A percentile compares a stretch with the other conserved stretches of the same genome.
These are phyloP conservation scores for Aricia artaxerxes DNA, from an alignment of 2,888 invertebrate species.

Conservation along the genomic window DNA sequence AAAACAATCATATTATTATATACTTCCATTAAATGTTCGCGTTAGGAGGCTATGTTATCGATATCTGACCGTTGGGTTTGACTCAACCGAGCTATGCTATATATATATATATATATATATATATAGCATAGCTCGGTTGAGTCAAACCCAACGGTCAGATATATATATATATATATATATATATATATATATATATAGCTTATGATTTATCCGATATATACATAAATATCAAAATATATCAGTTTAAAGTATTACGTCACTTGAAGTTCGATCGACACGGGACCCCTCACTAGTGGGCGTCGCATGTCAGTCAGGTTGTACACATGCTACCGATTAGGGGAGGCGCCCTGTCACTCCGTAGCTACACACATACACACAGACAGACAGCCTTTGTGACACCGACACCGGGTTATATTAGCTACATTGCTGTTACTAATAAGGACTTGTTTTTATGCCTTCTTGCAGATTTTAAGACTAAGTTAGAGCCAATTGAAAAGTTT, in stretches of 20 bases:
- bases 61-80: no score
- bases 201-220: no score
- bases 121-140: no score
- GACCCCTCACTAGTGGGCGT: constrained; percentile 22
- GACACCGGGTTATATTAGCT: background rate
- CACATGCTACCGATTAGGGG: constrained; percentile 41
- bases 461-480: constrained; percentile 2
- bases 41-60: no score
- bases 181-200: no score
- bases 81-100: no score
- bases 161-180: no score
- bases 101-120: no score
- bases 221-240: no score
- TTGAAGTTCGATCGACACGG: background rate
- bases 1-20: no score
- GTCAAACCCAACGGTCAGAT: no score
- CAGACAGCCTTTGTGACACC: constrained; percentile 10
- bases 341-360: constrained; percentile 34
- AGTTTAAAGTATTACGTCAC: background rate
- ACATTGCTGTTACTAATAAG: background rate
- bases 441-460: background rate
- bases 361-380: background rate
- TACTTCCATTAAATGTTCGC: no score
- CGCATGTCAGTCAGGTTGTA: constrained; percentile 31
- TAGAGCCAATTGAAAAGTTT: background rate